phyloP scores from a whole-genome alignment of 2,797 vertebrate genomes.

The Borostomias antarcticus region DNA sequence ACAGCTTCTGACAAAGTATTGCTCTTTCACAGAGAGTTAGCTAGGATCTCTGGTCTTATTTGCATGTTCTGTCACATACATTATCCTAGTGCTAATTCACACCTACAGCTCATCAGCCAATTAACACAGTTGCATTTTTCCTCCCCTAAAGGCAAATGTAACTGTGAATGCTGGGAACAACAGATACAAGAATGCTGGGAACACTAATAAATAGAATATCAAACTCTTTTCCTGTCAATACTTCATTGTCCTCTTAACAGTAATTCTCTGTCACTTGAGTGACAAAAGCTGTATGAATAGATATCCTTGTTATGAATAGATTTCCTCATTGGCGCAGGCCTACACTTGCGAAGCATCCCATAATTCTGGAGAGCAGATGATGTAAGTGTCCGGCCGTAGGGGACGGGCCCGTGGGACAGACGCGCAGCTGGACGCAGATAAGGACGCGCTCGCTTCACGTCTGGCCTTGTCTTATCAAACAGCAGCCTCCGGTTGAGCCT shows the following conservation, averaged over 20 bases:
- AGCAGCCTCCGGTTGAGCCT: conserved; percentile 12
- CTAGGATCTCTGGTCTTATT: background rate
- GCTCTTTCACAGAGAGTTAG: background rate
- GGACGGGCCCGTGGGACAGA: no score
- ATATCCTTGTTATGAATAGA: no score
- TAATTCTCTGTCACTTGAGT: no score
- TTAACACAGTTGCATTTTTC: conserved; percentile 32
- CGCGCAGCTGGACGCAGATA: conserved; percentile 68
- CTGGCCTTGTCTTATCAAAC: conserved; percentile 51
- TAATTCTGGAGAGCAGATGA: no score
- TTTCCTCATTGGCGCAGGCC: no score
- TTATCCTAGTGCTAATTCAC: conserved; percentile 18
- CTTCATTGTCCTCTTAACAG: background rate
- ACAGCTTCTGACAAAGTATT: no score
- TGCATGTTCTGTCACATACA: conserved; percentile 22
- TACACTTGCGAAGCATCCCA: no score
- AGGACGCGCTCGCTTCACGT: conserved; percentile 52
- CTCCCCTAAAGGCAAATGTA: background rate
- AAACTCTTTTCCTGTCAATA: background rate
- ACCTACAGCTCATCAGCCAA: conserved; percentile 14
- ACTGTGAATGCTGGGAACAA: background rate
- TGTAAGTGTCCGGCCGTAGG: no score
- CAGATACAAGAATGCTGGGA: background rate
- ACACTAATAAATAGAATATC: background rate
- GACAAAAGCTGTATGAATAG: no score